Conservation (phyloP, 2,797 vertebrate genomes). For the Tadarida brasiliensis region DNA sequence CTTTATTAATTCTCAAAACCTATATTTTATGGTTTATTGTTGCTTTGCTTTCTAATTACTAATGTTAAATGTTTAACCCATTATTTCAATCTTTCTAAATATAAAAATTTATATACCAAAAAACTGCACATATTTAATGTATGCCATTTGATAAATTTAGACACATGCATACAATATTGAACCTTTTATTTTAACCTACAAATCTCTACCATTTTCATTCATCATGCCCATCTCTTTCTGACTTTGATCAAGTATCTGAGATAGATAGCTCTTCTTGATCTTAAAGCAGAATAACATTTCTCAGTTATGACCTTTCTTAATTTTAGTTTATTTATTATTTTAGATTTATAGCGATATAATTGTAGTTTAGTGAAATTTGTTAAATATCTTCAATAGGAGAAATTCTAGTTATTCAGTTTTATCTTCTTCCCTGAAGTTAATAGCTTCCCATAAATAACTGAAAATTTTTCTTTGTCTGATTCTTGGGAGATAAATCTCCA, state of each 20-base stretch:
- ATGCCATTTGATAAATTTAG: not conserved
- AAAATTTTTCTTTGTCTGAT: not conserved
- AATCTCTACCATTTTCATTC: not conserved
- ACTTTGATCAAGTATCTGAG: not conserved
- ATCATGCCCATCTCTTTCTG: not conserved
- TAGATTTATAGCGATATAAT: not conserved
- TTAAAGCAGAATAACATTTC: not conserved
- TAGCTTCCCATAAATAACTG: not conserved
- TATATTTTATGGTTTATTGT: not conserved
- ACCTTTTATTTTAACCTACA: not conserved
- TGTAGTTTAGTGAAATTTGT: not conserved
- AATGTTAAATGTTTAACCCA: not conserved
- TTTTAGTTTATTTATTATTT: not conserved
- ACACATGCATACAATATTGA: not conserved
- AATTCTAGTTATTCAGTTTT: not conserved
- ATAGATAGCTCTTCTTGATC: not conserved
- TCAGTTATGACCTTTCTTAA: not conserved
- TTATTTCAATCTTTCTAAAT: slow-evolving; percentile 2
- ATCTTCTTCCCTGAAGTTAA: not conserved
- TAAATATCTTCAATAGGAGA: not conserved
- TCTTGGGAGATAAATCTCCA: not conserved
- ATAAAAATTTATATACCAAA: not conserved
- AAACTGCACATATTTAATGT: not conserved
- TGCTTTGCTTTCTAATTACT: not conserved
- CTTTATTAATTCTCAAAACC: not conserved